phyloP scores from a whole-genome alignment of 1,140 invertebrate species.

The Drosophila auraria region DNA sequence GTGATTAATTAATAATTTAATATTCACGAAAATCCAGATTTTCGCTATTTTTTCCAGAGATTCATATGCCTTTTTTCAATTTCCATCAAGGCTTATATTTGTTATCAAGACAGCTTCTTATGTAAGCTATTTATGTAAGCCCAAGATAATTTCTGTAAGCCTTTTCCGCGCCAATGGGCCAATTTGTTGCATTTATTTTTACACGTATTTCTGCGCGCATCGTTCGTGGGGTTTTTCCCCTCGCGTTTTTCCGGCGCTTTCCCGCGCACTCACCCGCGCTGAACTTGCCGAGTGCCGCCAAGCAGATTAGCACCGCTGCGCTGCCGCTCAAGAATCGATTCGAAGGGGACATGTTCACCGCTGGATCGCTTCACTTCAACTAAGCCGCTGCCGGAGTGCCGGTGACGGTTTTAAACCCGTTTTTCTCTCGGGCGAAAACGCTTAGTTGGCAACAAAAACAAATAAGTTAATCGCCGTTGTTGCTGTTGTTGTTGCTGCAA shows the following conservation, averaged over 20 bases:
- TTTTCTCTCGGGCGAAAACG: conserved; percentile 25
- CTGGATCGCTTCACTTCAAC: conserved; percentile 53
- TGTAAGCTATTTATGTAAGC: neutral
- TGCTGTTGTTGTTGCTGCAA: conserved; percentile 28
- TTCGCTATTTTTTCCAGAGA: neutral
- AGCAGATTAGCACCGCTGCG: conserved; percentile 15
- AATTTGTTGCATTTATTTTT: neutral
- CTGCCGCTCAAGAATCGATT: conserved; percentile 31
- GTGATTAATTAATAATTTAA: too few species aligned
- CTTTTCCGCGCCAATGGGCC: neutral
- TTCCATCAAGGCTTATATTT: neutral
- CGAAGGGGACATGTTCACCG: conserved; percentile 62
- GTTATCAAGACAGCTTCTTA: neutral
- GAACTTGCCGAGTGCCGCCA: conserved; percentile 26
- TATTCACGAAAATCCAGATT: fast-evolving
- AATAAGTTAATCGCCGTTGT: conserved; percentile 1
- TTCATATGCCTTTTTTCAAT: neutral
- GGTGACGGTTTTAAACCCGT: conserved; percentile 76
- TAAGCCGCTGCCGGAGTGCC: conserved; percentile 57
- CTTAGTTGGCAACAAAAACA: conserved; percentile 8
- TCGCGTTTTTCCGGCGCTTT: neutral
- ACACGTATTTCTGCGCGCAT: neutral
- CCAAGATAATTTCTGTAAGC: neutral
- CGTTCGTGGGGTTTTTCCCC: neutral
- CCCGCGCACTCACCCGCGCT: conserved; percentile 51